These are phyloP conservation scores for Agonopterix arenella DNA, from an alignment of 2,888 invertebrate genomes.

Conservation along the genomic window DNA sequence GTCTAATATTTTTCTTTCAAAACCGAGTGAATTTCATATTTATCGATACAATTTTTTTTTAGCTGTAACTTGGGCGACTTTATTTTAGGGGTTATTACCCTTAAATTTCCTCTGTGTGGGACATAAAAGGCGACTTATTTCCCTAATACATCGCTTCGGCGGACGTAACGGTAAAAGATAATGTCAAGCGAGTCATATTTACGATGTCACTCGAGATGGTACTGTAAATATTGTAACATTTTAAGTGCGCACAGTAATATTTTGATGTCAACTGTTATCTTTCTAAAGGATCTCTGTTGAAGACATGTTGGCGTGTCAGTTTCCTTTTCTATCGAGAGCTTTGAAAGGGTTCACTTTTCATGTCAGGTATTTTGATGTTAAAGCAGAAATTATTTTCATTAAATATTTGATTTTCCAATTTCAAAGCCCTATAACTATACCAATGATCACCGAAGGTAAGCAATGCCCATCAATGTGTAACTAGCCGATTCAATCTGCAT, in stretches of 20 bases:
- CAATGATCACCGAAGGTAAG: no score
- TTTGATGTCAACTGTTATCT: slow-evolving; percentile 8
- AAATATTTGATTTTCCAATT: no score
- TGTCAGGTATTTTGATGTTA: no score
- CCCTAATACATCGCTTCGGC: slow-evolving; percentile 45
- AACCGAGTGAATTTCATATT: no score
- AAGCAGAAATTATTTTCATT: no score
- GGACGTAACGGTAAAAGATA: slow-evolving; percentile 34
- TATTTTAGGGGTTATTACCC: slow-evolving; percentile 30
- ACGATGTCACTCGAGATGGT: slow-evolving; percentile 33
- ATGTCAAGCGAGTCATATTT: slow-evolving; percentile 42
- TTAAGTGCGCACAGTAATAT: slow-evolving; percentile 13
- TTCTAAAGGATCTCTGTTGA: slow-evolving; percentile 3
- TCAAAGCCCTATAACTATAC: no score
- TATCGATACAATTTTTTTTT: no score
- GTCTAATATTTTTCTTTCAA: no score
- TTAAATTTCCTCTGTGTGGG: slow-evolving; percentile 41
- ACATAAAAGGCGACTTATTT: slow-evolving; percentile 52
- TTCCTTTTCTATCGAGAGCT: not conserved
- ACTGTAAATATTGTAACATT: slow-evolving; percentile 23
- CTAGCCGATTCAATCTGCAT: no score
- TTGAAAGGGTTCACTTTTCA: not conserved
- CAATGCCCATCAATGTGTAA: no score
- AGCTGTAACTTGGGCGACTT: not conserved
- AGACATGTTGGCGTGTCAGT: not conserved